phyloP scores from a whole-genome alignment of 2,888 invertebrate genomes.

The Cephus nigrinus region DNA sequence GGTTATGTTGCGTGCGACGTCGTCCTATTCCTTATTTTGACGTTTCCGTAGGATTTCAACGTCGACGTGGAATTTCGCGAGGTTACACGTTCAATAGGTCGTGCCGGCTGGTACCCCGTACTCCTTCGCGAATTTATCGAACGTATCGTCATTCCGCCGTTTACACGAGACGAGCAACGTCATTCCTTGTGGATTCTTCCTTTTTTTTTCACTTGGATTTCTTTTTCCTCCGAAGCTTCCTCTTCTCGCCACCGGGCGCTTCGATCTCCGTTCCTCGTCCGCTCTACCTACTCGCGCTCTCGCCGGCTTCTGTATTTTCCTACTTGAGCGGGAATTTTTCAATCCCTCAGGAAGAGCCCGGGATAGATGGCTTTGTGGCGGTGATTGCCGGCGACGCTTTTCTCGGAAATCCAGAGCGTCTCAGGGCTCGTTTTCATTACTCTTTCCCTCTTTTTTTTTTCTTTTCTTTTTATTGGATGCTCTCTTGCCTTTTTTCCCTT shows the following conservation, averaged over 20 bases:
- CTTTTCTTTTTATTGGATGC: constrained; percentile 4
- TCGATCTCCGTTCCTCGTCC: not conserved
- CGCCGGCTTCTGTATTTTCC: not conserved
- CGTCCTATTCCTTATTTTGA: not conserved
- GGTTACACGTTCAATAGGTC: constrained; percentile 35
- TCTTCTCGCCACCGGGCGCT: not conserved
- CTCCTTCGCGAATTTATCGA: not conserved
- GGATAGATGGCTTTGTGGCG: constrained; percentile 11
- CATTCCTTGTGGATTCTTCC: not conserved
- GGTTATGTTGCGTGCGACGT: not conserved
- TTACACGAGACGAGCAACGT: not conserved
- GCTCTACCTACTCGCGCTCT: not conserved
- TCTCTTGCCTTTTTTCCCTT: not conserved
- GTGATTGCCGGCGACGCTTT: constrained; percentile 22
- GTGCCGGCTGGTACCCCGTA: constrained; percentile 36
- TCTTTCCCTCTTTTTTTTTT: constrained; percentile 6
- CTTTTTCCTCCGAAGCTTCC: not conserved
- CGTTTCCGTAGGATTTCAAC: not conserved
- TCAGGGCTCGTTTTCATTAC: constrained; percentile 15
- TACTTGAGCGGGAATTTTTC: not conserved
- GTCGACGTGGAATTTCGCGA: constrained; percentile 24
- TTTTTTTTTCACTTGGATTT: not conserved
- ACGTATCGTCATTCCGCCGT: not conserved
- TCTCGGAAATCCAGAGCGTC: constrained; percentile 18
- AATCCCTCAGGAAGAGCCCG: not conserved